A percentile compares a stretch with the other conserved stretches of the same genome.
phyloP scores from a whole-genome alignment of 1,140 invertebrate genomes.

The Drosophila kikkawai region DNA sequence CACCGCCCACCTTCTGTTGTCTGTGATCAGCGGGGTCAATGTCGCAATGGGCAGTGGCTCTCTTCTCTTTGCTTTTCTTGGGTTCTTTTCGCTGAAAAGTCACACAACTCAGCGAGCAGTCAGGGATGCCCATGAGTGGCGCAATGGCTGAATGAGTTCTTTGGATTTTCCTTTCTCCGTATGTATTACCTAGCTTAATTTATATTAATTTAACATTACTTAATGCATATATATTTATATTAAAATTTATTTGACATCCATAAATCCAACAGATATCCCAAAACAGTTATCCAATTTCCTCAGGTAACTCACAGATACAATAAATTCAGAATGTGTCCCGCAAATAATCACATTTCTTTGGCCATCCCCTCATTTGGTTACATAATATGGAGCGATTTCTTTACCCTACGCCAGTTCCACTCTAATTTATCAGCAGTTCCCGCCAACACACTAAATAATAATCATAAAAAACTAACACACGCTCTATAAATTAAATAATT shows the following conservation, averaged over 20 bases:
- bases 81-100: slow-evolving; percentile 13
- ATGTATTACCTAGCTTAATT: neutral
- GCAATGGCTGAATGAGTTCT: neutral
- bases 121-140: neutral
- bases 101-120: slow-evolving; percentile 4
- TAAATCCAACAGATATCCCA: neutral
- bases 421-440: slow-evolving; percentile 60
- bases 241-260: neutral
- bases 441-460: slow-evolving; percentile 58
- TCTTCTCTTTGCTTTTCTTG: slow-evolving; percentile 13
- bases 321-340: neutral
- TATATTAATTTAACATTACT: neutral
- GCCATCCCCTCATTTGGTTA: slow-evolving; percentile 45
- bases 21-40: slow-evolving; percentile 73
- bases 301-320: neutral
- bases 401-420: slow-evolving; percentile 23
- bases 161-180: neutral
- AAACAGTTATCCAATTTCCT: neutral
- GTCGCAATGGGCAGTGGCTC: slow-evolving; percentile 67
- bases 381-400: slow-evolving; percentile 48
- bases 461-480: slow-evolving; percentile 55
- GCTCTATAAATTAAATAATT: slow-evolving; percentile 71
- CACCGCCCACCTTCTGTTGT: slow-evolving; percentile 10
- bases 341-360: slow-evolving; percentile 1
- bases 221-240: neutral